Conservation (phyloP, 2,797 vertebrate species). For the Sarcoramphus papa region DNA sequence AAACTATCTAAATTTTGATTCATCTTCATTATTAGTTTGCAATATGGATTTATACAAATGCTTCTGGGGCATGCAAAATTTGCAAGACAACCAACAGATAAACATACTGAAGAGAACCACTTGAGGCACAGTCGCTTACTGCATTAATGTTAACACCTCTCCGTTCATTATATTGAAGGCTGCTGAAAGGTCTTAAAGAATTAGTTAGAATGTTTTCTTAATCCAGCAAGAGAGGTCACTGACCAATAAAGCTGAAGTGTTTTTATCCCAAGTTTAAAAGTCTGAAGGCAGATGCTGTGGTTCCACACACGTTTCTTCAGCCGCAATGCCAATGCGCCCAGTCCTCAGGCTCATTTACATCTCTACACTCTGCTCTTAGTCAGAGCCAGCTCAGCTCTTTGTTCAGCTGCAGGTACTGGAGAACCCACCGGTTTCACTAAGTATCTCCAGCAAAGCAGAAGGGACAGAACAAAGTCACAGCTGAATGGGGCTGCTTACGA, state of each 20-base stretch:
- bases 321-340: fast-evolving
- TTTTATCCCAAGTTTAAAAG: not conserved
- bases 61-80: not conserved
- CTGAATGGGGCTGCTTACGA: not conserved
- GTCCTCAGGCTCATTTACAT: not conserved
- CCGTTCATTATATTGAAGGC: not conserved
- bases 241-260: not conserved
- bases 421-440: not conserved
- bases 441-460: not conserved
- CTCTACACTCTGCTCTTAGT: fast-evolving
- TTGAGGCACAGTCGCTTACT: not conserved
- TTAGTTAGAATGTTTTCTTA: not conserved
- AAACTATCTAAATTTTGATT: not conserved
- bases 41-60: not conserved
- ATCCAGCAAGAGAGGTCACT: not conserved
- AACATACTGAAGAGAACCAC: not conserved
- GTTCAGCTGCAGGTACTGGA: not conserved
- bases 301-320: not conserved
- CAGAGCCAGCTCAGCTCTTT: not conserved
- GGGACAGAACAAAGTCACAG: not conserved
- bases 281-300: not conserved
- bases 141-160: not conserved
- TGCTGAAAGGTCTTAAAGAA: not conserved
- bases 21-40: not conserved
- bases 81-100: not conserved